A percentile compares a stretch with the other conserved stretches of the same genome.
phyloP scores from a whole-genome alignment of 2,888 invertebrate genomes.

The Hyposoter dolosus region DNA sequence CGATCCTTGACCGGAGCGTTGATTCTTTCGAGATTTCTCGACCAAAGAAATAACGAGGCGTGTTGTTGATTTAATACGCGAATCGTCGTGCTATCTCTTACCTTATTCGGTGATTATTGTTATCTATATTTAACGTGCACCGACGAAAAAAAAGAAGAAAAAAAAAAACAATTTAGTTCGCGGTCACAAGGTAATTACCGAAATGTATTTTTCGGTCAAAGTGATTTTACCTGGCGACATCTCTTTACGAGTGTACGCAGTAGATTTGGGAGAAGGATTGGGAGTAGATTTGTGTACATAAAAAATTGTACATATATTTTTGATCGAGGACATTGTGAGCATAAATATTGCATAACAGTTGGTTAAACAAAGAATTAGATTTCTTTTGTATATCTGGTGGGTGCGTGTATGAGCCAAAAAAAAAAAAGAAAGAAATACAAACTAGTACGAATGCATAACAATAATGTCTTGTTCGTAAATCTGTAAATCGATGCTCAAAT shows the following conservation, averaged over 20 bases:
- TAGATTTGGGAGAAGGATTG: not conserved
- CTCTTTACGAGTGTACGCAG: not conserved
- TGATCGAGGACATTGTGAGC: constrained; percentile 11
- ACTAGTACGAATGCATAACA: not conserved
- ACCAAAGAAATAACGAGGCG: not conserved
- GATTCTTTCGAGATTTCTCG: not conserved
- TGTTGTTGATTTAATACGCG: not conserved
- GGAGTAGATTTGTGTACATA: constrained; percentile 19
- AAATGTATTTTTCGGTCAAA: not conserved
- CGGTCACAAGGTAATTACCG: not conserved
- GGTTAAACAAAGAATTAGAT: not conserved
- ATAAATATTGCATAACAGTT: constrained; percentile 21
- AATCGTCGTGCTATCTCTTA: not conserved
- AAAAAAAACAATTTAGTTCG: not conserved
- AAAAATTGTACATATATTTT: constrained; percentile 37
- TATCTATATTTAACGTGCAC: not conserved
- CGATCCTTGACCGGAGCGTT: not conserved
- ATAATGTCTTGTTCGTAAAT: not conserved
- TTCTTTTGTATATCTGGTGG: constrained; percentile 2
- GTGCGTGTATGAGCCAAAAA: not conserved
- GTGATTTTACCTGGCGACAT: not conserved
- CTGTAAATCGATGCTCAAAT: constrained; percentile 3
- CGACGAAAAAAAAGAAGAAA: not conserved
- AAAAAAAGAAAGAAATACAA: not conserved
- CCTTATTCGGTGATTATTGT: not conserved